Evolutionary conservation across 1,140 invertebrate genomes (phyloP), one percentile per base, ranked within the genome.

Genomic region (Drosophila prosaltans): DNA sequence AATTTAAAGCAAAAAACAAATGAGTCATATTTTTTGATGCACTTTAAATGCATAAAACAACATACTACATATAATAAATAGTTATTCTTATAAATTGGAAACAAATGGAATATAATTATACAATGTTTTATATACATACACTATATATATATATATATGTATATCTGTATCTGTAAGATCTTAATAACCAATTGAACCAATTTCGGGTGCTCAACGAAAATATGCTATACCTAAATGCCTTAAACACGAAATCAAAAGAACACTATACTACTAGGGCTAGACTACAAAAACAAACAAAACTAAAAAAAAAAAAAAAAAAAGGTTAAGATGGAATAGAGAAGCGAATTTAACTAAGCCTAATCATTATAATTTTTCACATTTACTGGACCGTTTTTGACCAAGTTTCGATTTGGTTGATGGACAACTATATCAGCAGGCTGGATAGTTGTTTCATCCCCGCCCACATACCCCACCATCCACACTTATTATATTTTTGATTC

Each of bases 341-440:
- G 85, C 81, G 90, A 91, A 91, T 86, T 91, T 91, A 89, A 76
- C 76, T 71, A 78, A 82, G 39, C 61, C 70, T 79, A 40, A 71
- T 51, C 45, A 66, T 58, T 32, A 59, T 43, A 39, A 48, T 48
- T 45, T 74, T 61, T 65, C 36, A 54, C 28, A 30, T 43, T 39
- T n/a, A 68, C 67, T 69, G 58, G 65, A 80, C 68, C 70, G 64
- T 60, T 65, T 74, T 74, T 71, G 45, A 58, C 41, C 54, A 63
- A 26, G 57, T 51, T 30, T 62, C 36, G 59, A 11, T 40, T 51
- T 57, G 62, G 30, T 24, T 74, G 69, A 43, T 55, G 30, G 8
- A 62, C 77, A 72, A 70, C 72, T 77, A 90, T 83, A 69, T 78
- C 90, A 91, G 90, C 90, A 91, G 90, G 90, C 90, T 91, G 90